Base-by-base conservation (phyloP, 2,888 invertebrate species). In the Darwinula stevensoni region DNA sequence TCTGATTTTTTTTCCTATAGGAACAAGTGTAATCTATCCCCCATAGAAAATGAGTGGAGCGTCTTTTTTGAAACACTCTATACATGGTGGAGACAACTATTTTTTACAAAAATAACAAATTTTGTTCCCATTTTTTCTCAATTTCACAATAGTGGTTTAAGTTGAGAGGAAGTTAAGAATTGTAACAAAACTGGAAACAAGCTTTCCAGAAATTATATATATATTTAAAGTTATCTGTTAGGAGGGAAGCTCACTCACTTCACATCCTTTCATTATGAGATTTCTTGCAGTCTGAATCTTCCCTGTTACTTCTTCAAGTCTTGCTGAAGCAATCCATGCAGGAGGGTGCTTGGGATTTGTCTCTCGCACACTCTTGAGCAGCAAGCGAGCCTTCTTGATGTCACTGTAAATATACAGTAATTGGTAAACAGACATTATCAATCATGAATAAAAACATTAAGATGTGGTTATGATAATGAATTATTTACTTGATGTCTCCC, bases 301-400 rank as follows among this genome's bases (percentile, higher is more conserved):
- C 41, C 88, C 88, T 15, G 86, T 88, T 4, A 91, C 91, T 59
- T 97, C 94, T 51, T 99, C 97, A 33, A 99, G 58, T 39, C 91
- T 63, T 1, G 97, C 97, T 39, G 88, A 91, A 9, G 97, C 97
- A 42, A 99, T 86, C 97, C 97, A 99, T 4, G 91, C 97, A 0
- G 97, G 94, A 1, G 94, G 88, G 59, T 97, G 94, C 49, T 88
- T 88, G 0, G 94, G 97, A 57, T 99, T 99, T 0, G 97, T 97
- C 42, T 65, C 64, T 31, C 97, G 59, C 0, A 99, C 91, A 31
- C 88, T 91, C 49, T 97, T 97, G 27, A 99, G 52, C 27, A 99
- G 52, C 34, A 91, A 54, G 34, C 97, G 61, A 0, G 94, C 97
- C 49, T 94, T 94, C 50, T 94, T 94, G 11, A 91, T 88, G 46